Evolutionary conservation across 2,113 vertebrate genomes (phyloP).

Genomic region (Lepus americanus): DNA sequence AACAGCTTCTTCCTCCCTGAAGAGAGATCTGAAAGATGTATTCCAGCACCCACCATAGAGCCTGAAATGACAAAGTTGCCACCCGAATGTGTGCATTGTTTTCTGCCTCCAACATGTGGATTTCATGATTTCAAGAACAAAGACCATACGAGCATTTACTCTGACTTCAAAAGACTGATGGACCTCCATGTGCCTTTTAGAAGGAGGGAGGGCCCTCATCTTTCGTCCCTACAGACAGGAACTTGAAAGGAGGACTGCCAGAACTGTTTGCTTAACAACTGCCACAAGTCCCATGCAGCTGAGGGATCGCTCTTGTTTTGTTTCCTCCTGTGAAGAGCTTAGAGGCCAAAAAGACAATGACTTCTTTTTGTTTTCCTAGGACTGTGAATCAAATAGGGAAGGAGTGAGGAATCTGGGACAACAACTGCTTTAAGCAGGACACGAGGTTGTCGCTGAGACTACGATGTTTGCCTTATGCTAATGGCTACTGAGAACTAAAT

Average conservation of each 20-base stretch:
- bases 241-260: not conserved
- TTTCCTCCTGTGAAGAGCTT: not conserved
- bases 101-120: not conserved
- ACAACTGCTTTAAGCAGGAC: not conserved
- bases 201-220: not conserved
- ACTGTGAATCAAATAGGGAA: not conserved
- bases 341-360: not conserved
- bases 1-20: not conserved
- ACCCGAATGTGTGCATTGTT: not conserved
- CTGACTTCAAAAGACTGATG: not conserved
- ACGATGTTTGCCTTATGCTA: not conserved
- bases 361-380: not conserved
- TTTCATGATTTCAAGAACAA: not conserved
- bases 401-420: too few relatives aligned
- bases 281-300: not conserved
- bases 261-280: not conserved
- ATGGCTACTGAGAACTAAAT: not conserved
- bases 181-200: not conserved
- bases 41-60: not conserved
- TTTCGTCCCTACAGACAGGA: not conserved
- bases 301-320: not conserved
- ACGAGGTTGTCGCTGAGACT: not conserved
- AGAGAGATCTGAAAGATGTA: not conserved
- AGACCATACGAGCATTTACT: not conserved
- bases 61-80: not conserved